These are phyloP conservation scores for Telmatherina bonti DNA, from an alignment of 2,797 vertebrate species.

Conservation along the genomic window DNA sequence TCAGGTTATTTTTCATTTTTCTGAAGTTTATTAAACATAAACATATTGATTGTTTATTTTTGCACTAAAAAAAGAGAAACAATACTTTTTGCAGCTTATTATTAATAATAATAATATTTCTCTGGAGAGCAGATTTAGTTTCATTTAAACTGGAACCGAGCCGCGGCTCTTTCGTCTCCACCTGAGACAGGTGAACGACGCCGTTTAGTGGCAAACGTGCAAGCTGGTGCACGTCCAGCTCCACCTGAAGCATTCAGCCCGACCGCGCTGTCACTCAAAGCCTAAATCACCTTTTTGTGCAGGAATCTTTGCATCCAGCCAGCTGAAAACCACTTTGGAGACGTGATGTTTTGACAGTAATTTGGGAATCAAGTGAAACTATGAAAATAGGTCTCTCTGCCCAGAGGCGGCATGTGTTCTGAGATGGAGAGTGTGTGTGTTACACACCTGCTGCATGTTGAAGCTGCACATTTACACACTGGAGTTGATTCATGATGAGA, in stretches of 20 bases:
- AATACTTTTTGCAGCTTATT: too few species aligned
- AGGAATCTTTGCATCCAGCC: constrained; percentile 51
- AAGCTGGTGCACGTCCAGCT: constrained; percentile 51
- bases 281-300: constrained; percentile 61
- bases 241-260: constrained; percentile 47
- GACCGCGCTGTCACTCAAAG: constrained; percentile 54
- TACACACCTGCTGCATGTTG: constrained; percentile 52
- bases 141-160: too few species aligned
- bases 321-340: constrained; percentile 43
- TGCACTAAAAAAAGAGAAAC: too few species aligned
- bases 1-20: too few species aligned
- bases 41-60: too few species aligned
- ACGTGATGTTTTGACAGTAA: constrained; percentile 56
- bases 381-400: constrained; percentile 54
- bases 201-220: constrained; percentile 20
- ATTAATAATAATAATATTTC: too few species aligned
- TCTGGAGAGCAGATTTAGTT: too few species aligned
- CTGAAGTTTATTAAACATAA: too few species aligned
- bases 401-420: constrained; percentile 59
- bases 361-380: constrained; percentile 69
- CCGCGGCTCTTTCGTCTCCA: too few species aligned
- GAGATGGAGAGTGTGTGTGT: constrained; percentile 12
- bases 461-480: not conserved
- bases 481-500: constrained; percentile 31
- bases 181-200: constrained; percentile 44